Evolutionary conservation across 1,140 invertebrate species (phyloP), one percentile per base, ranked within the genome.

Genomic region (Drosophila elegans): DNA sequence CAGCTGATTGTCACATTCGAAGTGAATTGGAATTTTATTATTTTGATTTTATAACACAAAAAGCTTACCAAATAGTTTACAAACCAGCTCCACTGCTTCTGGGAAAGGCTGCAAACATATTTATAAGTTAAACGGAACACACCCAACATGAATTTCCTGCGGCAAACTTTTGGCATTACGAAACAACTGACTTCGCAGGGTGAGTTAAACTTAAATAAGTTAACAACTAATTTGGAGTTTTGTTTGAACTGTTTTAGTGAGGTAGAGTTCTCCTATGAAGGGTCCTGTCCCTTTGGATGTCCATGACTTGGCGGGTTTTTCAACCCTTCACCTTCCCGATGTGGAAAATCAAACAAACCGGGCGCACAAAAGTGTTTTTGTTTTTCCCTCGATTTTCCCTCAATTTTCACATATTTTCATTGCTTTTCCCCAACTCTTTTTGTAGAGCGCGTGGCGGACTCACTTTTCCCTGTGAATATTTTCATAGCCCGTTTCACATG

Each of bases 131-230:
- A 39, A 27, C 16, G 4, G 3, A 13, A 52, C 21, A 16, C 21
- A 16, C 2, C 25, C 48, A 57, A 42, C 13, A 92, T 92, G 91
- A 92, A 92, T 73, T 92, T 92, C 54, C 55, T 92, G 71, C 86
- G 90, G 42, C 91, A 92, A 82, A 82, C 89, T 51, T 79, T 92
- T 12, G 90, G 67, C 74, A 79, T 92, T 92, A 91, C 91, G 89
- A 92, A 92, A 91, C 88, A 92, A 51, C 64, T 91, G 60, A 80
- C 91, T 45, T 55, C 74, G 29, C 80, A 80, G 51, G 89, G 91
- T 92, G 62, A 85, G 80, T 51, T 45, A 1, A 12, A 41, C 29
- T 13, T 3, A 25, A 51, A 41, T 67, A 38, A 38, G n/a, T 12
- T 42, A 12, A 36, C 12, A 41, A 10, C 34, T 25, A 21, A 16